These are phyloP conservation scores for Trachemys scripta DNA, from an alignment of 2,113 vertebrate species.

Conservation along the genomic window DNA sequence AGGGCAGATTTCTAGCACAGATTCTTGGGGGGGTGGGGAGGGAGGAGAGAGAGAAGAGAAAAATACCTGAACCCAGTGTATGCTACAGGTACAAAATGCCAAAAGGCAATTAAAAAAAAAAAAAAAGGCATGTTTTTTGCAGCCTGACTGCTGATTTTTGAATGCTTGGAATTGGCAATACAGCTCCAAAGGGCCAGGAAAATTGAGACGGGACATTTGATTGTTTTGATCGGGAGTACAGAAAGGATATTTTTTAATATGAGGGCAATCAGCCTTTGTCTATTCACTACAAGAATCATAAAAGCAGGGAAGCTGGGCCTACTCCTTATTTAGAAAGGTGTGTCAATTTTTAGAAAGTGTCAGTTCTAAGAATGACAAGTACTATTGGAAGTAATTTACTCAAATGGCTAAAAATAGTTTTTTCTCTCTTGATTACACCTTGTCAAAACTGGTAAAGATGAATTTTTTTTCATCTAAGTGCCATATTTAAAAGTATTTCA, in stretches of 20 bases:
- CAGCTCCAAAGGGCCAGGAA: background rate
- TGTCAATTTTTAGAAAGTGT: background rate
- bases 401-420: background rate
- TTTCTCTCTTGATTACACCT: background rate
- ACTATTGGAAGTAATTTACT: background rate
- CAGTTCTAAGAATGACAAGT: background rate
- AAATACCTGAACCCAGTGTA: rapidly evolving
- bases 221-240: background rate
- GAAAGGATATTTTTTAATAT: background rate
- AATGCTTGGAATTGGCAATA: background rate
- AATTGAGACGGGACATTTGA: background rate
- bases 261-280: background rate
- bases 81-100: background rate
- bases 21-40: too few species aligned
- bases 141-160: background rate
- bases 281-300: background rate
- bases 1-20: background rate
- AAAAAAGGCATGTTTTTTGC: background rate
- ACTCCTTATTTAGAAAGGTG: background rate
- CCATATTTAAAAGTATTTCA: background rate
- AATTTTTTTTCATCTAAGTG: background rate
- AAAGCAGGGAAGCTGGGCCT: background rate
- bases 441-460: background rate
- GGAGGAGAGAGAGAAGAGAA: too few species aligned
- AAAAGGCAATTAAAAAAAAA: too few species aligned